phyloP scores from a whole-genome alignment of 2,113 vertebrate genomes.

The Corythoichthys haematopterus region DNA sequence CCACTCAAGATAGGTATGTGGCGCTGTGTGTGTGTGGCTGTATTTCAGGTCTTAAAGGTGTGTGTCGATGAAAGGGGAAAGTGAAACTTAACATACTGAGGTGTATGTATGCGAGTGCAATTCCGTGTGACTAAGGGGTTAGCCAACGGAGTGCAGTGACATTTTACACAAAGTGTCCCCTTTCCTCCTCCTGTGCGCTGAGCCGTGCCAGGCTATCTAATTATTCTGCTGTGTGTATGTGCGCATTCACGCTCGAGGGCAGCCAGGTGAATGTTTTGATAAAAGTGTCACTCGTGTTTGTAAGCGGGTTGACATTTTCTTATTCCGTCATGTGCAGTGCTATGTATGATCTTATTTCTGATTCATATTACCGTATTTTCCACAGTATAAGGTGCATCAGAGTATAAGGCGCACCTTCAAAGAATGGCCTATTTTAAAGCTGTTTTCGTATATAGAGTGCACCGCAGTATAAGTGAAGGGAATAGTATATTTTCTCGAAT shows the following conservation, averaged over 20 bases:
- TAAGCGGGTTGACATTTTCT: not conserved
- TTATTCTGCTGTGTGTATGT: conserved; percentile 26
- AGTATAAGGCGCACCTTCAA: too few relatives aligned
- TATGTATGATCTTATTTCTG: not conserved
- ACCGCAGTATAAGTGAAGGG: too few relatives aligned
- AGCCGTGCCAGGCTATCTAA: conserved; percentile 47
- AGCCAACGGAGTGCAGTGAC: conserved; percentile 58
- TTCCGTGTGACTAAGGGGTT: conserved; percentile 55
- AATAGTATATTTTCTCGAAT: too few relatives aligned
- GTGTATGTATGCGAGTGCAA: conserved; percentile 25
- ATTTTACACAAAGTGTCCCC: conserved; percentile 65
- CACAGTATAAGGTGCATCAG: too few relatives aligned
- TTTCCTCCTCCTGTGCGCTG: conserved; percentile 48
- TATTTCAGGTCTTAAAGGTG: too few relatives aligned
- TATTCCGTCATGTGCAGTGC: conserved; percentile 1
- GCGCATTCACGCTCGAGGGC: not conserved
- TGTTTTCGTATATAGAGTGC: too few relatives aligned
- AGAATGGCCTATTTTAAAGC: too few relatives aligned
- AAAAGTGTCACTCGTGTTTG: conserved; percentile 27
- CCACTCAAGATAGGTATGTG: conserved; percentile 37
- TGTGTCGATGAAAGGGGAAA: conserved; percentile 12
- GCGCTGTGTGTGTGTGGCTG: too few relatives aligned
- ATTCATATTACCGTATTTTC: too few relatives aligned
- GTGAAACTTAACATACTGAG: conserved; percentile 41
- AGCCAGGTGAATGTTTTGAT: not conserved